phyloP scores from a whole-genome alignment of 2,797 vertebrate genomes.

The Austrolebias charrua region DNA sequence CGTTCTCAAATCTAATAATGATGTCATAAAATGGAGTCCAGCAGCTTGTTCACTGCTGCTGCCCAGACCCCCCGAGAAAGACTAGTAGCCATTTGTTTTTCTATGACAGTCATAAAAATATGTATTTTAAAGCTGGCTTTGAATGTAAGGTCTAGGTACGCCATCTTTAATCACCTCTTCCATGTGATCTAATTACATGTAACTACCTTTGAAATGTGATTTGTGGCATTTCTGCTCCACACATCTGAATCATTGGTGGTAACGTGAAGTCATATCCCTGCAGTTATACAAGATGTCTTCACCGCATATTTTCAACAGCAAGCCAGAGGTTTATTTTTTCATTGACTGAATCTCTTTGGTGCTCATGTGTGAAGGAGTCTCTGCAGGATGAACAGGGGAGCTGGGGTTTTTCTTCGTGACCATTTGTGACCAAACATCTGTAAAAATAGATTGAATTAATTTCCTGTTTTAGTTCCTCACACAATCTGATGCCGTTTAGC shows the following conservation, averaged over 20 bases:
- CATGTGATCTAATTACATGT: slow-evolving; percentile 50
- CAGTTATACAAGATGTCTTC: slow-evolving; percentile 27
- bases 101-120: slow-evolving; percentile 46
- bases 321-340: slow-evolving; percentile 26
- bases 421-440: slow-evolving; percentile 39
- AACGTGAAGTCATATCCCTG: slow-evolving; percentile 19
- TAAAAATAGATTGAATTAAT: slow-evolving; percentile 36
- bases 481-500: no score
- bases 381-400: no score
- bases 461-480: slow-evolving; percentile 5
- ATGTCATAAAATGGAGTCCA: slow-evolving; percentile 64
- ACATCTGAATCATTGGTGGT: slow-evolving; percentile 1
- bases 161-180: slow-evolving; percentile 39
- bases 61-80: slow-evolving; percentile 29
- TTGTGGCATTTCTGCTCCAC: slow-evolving; percentile 17
- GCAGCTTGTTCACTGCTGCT: slow-evolving; percentile 46
- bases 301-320: slow-evolving; percentile 10
- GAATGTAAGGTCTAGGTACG: slow-evolving; percentile 34
- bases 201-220: slow-evolving; percentile 45
- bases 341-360: neutral
- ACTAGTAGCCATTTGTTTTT: slow-evolving; percentile 62
- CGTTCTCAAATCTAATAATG: slow-evolving; percentile 74
- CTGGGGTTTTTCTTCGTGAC: slow-evolving; percentile 39
- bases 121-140: slow-evolving; percentile 57
- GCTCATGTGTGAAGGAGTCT: no score